phyloP scores from a whole-genome alignment of 2,888 invertebrate genomes.

The Ectemnius continuus region DNA sequence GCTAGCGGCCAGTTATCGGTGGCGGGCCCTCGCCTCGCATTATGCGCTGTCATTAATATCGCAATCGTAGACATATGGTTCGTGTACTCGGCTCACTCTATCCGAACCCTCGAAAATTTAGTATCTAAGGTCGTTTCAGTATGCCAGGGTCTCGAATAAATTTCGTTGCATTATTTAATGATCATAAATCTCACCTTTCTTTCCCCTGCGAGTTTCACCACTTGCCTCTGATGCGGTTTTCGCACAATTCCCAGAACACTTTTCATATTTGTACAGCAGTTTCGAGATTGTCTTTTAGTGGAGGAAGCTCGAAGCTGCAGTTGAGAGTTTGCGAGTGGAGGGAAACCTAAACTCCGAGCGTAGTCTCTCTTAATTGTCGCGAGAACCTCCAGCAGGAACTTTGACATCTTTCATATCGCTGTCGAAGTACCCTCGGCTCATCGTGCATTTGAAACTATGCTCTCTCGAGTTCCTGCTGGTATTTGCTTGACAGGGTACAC shows the following conservation, averaged over 20 bases:
- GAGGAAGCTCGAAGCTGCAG: no score
- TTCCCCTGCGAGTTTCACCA: conserved; percentile 4
- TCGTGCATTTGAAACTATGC: neutral
- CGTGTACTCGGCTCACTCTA: conserved; percentile 11
- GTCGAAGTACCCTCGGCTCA: no score
- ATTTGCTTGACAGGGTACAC: neutral
- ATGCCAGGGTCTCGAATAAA: conserved; percentile 40
- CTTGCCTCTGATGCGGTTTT: no score
- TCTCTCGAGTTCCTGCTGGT: neutral
- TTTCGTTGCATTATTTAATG: conserved; percentile 53
- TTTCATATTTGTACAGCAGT: neutral
- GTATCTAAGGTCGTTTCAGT: conserved; percentile 17
- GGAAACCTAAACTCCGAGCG: no score
- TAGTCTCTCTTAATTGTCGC: no score
- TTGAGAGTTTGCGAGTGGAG: no score
- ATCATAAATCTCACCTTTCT: conserved; percentile 43
- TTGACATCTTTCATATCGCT: no score
- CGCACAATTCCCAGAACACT: neutral
- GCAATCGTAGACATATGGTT: conserved; percentile 46
- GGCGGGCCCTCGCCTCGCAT: conserved; percentile 26
- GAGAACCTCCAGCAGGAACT: no score
- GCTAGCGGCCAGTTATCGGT: conserved; percentile 49
- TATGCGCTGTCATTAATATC: conserved; percentile 48
- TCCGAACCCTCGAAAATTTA: conserved; percentile 36
- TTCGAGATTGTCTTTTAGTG: neutral